These are phyloP conservation scores for Drosophila kuntzei DNA, from an alignment of 2,888 invertebrate genomes.

Conservation along the genomic window DNA sequence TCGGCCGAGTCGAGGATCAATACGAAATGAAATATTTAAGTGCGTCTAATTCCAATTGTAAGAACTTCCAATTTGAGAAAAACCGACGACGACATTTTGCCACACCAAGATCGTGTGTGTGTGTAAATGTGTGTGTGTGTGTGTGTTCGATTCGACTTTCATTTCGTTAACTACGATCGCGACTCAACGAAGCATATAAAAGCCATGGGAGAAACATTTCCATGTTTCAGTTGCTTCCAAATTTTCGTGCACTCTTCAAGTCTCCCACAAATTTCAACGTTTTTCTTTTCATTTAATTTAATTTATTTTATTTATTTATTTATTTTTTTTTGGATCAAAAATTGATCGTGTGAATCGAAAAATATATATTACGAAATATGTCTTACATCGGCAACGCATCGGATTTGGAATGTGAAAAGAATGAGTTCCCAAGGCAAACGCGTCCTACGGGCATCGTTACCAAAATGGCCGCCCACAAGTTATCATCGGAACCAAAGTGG, in stretches of 20 bases:
- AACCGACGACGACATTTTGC: slow-evolving; percentile 56
- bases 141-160: slow-evolving; percentile 55
- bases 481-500: slow-evolving; percentile 84
- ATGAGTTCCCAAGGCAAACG: slow-evolving; percentile 72
- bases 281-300: too few species aligned
- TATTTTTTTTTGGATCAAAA: slow-evolving; percentile 7
- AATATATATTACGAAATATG: slow-evolving; percentile 63
- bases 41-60: slow-evolving; percentile 67
- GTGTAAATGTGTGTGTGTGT: slow-evolving; percentile 7
- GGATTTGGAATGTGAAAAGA: slow-evolving; percentile 85
- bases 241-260: slow-evolving; percentile 60
- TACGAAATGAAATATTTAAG: slow-evolving; percentile 44
- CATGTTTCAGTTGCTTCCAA: slow-evolving; percentile 74
- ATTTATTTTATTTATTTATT: slow-evolving; percentile 21
- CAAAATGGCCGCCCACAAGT: slow-evolving; percentile 83
- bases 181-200: slow-evolving; percentile 68
- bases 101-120: slow-evolving; percentile 56
- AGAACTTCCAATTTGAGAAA: slow-evolving; percentile 78
- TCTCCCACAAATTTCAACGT: slow-evolving; percentile 3
- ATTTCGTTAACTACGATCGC: slow-evolving; percentile 40
- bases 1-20: slow-evolving; percentile 42
- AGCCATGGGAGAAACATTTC: slow-evolving; percentile 53
- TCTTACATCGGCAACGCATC: slow-evolving; percentile 85
- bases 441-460: slow-evolving; percentile 80
- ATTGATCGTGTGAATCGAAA: slow-evolving; percentile 8